Base-by-base conservation (phyloP, 1,140 invertebrate species). In the Brachionus koreanus region DNA sequence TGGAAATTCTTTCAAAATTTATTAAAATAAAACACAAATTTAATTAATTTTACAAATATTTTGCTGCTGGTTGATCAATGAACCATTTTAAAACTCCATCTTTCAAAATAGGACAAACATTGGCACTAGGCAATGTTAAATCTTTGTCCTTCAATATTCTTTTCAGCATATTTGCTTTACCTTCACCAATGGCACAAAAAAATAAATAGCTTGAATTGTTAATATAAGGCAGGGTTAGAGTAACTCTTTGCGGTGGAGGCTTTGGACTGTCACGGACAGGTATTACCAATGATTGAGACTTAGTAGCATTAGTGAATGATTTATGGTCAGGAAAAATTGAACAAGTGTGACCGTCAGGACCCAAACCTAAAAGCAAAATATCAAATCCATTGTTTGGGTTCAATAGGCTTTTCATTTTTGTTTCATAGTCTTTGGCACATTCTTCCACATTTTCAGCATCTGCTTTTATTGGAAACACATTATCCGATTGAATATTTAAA, bases 281-380 rank as follows among this genome's bases (percentile, higher is more conserved):
- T 33, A 49, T 77, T 37, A 83, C 81, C 19, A 67, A 23, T 33
- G 13, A 23, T 65, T 19, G 33, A 6, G 29, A 10, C 2, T 25
- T 57, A 16, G 57, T 35, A 16, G 19, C 25, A 19, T 83, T 23
- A 35, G 23, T 57, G 33, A 35, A 29, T 10, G 23, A 79, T 5
- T 88, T 87, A 89, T 98, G 95, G 42, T 90, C 91, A 0, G 98
- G 98, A 89, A 99, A 99, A 9, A 99, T 88, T 0, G 96, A 98
- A 85, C 96, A 98, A 0, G 96, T 99, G 87, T 99, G 98, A 0
- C 98, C 98, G 90, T 99, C 98, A 13, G 96, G 96, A 0, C 98
- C 98, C 91, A 98, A 93, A 19, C 98, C 97, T 12, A 99, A 88
- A 6, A 99, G 88, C 2, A 98, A 87, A 16, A 97, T 85, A 88